Percentiles rank a stretch among this genome's conserved stretches.
phyloP scores from a whole-genome alignment of 2,113 vertebrate species.

The Morone saxatilis region DNA sequence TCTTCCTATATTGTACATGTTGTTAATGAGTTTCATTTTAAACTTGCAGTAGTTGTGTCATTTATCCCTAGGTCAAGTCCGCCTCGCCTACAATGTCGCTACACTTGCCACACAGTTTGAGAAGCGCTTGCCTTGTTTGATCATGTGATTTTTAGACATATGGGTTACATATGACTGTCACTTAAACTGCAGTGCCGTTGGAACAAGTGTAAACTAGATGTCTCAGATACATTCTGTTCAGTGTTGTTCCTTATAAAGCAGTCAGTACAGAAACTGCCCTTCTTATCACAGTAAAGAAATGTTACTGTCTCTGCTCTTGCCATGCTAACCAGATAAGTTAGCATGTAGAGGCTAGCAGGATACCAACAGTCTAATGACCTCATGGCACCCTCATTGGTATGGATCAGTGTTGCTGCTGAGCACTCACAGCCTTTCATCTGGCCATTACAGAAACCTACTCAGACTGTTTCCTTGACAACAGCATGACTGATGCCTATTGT shows the following conservation, averaged over 20 bases:
- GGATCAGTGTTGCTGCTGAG: conserved; percentile 55
- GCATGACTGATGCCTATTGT: conserved; percentile 76
- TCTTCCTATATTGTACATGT: too few relatives aligned
- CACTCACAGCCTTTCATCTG: conserved; percentile 67
- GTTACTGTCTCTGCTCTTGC: not conserved
- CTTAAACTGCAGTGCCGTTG: not conserved
- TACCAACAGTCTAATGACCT: conserved; percentile 18
- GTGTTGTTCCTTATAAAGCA: not conserved
- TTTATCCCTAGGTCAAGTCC: not conserved
- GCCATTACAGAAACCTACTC: conserved; percentile 70
- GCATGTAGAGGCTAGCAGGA: conserved; percentile 27
- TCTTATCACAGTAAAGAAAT: not conserved
- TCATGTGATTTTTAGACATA: not conserved
- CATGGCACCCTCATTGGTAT: conserved; percentile 67
- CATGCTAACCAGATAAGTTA: conserved; percentile 13
- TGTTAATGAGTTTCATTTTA: not conserved
- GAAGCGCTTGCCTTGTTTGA: not conserved
- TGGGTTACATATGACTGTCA: not conserved
- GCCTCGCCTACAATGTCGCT: not conserved
- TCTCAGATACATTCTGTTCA: not conserved
- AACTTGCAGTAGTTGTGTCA: not conserved
- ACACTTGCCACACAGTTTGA: not conserved
- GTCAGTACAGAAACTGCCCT: not conserved
- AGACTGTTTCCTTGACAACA: conserved; percentile 72
- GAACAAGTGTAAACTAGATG: not conserved